Percentiles rank a stretch among this genome's conserved stretches.
phyloP scores from a whole-genome alignment of 2,888 invertebrate genomes.

The Cerceris rybyensis region DNA sequence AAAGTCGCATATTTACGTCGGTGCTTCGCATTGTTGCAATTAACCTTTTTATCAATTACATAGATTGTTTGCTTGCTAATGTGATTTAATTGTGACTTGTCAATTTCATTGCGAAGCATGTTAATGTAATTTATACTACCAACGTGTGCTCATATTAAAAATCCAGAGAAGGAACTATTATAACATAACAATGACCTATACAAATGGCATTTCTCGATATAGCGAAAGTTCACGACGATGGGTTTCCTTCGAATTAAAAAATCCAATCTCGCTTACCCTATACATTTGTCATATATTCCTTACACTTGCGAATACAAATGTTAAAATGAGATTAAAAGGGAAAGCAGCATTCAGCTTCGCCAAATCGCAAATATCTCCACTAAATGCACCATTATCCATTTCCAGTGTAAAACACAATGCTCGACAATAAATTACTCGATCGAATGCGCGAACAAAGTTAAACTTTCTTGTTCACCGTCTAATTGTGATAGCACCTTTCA shows the following conservation, averaged over 20 bases:
- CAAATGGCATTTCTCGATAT: too few species aligned
- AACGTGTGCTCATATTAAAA: slow-evolving; percentile 22
- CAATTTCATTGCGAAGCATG: background rate
- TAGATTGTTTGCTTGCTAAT: slow-evolving; percentile 10
- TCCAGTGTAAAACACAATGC: background rate
- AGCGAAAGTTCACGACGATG: too few species aligned
- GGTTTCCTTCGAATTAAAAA: too few species aligned
- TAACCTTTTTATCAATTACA: slow-evolving; percentile 13
- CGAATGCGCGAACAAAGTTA: background rate
- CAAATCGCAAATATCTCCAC: background rate
- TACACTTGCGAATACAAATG: too few species aligned
- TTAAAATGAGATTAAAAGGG: too few species aligned
- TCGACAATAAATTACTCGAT: slow-evolving; percentile 1
- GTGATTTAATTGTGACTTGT: too few species aligned
- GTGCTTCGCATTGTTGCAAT: slow-evolving; percentile 15
- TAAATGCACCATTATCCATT: background rate
- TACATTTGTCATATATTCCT: too few species aligned
- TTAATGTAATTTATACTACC: slow-evolving; percentile 33
- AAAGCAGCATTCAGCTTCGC: background rate
- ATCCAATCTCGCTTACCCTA: too few species aligned
- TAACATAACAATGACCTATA: too few species aligned
- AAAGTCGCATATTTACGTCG: slow-evolving; percentile 4
- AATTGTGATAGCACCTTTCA: background rate
- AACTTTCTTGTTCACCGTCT: background rate
- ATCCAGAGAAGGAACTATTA: slow-evolving; percentile 21